These are phyloP conservation scores for Hylomyscus alleni DNA, from an alignment of 2,797 vertebrate genomes.

Conservation along the genomic window DNA sequence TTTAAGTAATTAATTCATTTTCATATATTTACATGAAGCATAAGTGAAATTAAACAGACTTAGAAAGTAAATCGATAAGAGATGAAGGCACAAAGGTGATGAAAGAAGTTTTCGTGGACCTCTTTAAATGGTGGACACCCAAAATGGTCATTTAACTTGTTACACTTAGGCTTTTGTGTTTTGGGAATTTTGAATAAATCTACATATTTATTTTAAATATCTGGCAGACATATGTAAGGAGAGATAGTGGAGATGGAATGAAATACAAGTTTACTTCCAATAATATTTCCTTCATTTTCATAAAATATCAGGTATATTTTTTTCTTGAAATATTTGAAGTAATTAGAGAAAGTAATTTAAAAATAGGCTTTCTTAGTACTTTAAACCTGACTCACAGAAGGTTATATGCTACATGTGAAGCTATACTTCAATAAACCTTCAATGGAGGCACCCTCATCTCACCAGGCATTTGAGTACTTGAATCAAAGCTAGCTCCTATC, in stretches of 20 bases:
- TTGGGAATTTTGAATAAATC: background rate
- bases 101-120: background rate
- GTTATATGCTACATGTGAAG: background rate
- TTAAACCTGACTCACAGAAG: background rate
- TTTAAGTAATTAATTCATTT: background rate
- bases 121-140: background rate
- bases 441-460: background rate
- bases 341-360: background rate
- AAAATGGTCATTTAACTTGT: background rate
- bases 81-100: no score
- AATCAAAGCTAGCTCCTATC: background rate
- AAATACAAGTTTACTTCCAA: slow-evolving; percentile 33
- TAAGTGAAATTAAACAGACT: background rate
- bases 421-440: background rate
- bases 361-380: background rate
- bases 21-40: background rate
- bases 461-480: background rate
- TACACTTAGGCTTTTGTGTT: background rate
- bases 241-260: background rate
- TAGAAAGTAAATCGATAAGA: background rate
- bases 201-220: background rate
- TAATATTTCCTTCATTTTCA: background rate
- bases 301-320: background rate
- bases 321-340: slow-evolving; percentile 1
- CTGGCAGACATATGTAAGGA: background rate